These are phyloP conservation scores for Drosophila eohydei DNA, from an alignment of 2,888 invertebrate genomes.

Conservation along the genomic window DNA sequence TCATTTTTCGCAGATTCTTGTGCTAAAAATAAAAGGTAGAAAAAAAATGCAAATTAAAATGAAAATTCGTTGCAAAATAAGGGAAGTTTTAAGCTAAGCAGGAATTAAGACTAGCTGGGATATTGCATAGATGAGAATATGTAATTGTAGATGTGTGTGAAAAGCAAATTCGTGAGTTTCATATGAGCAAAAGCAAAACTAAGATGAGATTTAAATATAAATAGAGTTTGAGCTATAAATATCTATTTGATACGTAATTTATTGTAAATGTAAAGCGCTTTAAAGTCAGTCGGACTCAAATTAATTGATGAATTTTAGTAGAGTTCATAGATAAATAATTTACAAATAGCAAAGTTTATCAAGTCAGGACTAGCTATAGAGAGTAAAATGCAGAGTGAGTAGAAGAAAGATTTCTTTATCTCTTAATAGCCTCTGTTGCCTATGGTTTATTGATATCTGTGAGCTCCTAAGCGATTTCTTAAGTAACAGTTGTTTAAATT, in stretches of 20 bases:
- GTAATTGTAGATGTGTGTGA: too few species aligned
- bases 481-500: neutral
- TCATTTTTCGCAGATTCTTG: constrained; percentile 84
- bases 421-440: too few species aligned
- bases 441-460: too few species aligned
- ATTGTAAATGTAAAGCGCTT: neutral
- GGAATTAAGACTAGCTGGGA: constrained; percentile 11
- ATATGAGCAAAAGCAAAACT: neutral
- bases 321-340: too few species aligned
- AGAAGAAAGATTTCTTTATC: too few species aligned
- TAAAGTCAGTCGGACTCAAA: too few species aligned
- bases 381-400: too few species aligned
- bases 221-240: neutral
- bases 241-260: neutral
- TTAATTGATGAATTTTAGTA: too few species aligned
- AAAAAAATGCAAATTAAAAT: constrained; percentile 57
- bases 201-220: neutral
- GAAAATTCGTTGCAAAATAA: constrained; percentile 33
- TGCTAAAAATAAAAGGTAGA: constrained; percentile 82
- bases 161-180: neutral
- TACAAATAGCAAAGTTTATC: too few species aligned
- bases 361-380: too few species aligned
- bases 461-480: too few species aligned
- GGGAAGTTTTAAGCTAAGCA: constrained; percentile 30
- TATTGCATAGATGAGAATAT: neutral